Evolutionary conservation across 2,113 vertebrate genomes (phyloP).

Genomic region (Salvelinus sp.): DNA sequence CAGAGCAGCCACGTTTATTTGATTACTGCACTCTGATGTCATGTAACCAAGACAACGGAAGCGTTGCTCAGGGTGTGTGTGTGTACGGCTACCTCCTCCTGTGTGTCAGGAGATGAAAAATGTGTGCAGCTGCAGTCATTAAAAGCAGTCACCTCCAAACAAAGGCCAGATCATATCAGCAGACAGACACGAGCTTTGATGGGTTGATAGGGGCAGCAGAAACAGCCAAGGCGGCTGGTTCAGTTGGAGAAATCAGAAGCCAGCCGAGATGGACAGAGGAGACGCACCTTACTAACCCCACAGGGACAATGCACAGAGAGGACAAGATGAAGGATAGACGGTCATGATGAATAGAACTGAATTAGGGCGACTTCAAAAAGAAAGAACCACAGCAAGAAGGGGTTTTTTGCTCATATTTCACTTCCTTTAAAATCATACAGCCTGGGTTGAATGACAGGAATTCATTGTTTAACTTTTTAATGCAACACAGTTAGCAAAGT

Average conservation of each 20-base stretch:
- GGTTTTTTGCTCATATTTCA: neutral
- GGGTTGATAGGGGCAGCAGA: neutral
- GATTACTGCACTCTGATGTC: conserved; percentile 77
- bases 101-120: conserved; percentile 50
- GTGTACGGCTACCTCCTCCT: conserved; percentile 54
- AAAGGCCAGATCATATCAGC: conserved; percentile 40
- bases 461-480: too few species aligned
- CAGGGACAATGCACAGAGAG: too few species aligned
- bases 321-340: neutral
- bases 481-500: too few species aligned
- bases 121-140: conserved; percentile 65
- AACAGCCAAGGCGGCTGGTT: neutral
- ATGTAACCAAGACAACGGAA: conserved; percentile 81
- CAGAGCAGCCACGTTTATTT: conserved; percentile 67
- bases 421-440: neutral
- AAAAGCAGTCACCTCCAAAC: conserved; percentile 43
- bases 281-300: neutral
- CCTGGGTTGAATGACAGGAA: too few species aligned
- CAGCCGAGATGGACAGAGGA: neutral
- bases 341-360: neutral
- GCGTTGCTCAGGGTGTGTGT: conserved; percentile 53
- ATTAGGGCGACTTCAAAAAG: neutral
- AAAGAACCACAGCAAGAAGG: neutral
- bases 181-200: neutral
- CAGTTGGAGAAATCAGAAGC: neutral